These are phyloP conservation scores for Calameuta idolon DNA, from an alignment of 2,888 invertebrate species.

Conservation along the genomic window DNA sequence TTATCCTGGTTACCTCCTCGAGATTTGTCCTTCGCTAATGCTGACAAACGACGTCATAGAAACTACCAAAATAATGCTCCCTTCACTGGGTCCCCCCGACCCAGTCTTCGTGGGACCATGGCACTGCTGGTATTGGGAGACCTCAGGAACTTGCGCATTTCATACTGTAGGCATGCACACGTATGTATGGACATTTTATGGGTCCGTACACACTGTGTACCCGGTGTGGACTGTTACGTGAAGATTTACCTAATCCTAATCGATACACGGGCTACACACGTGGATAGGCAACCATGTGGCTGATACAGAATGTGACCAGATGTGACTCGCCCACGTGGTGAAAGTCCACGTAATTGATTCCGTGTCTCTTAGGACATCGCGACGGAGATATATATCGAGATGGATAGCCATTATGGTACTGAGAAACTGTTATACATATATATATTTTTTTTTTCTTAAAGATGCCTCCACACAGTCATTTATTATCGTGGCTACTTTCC, in stretches of 20 bases:
- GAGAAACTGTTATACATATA: background rate
- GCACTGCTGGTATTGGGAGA: background rate
- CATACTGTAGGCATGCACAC: background rate
- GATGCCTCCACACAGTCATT: background rate
- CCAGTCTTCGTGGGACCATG: background rate
- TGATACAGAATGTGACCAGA: constrained; percentile 41
- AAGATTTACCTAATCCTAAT: background rate
- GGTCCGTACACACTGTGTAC: background rate
- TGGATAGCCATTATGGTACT: background rate
- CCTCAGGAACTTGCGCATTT: background rate
- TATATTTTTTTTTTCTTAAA: background rate
- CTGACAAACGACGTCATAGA: constrained; percentile 55
- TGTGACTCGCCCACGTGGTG: constrained; percentile 62
- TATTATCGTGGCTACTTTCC: background rate
- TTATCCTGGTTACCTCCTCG: constrained; percentile 2
- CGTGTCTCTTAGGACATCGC: constrained; percentile 37
- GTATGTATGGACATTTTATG: background rate
- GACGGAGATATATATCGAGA: background rate
- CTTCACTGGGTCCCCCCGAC: background rate
- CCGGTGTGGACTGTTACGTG: background rate
- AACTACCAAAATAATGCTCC: constrained; percentile 28
- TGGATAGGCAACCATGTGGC: constrained; percentile 12
- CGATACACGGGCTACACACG: background rate
- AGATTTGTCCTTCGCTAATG: constrained; percentile 37
- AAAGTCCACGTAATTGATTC: constrained; percentile 64